Base-by-base conservation (phyloP, 2,113 vertebrate genomes). In the Columba janthina region DNA sequence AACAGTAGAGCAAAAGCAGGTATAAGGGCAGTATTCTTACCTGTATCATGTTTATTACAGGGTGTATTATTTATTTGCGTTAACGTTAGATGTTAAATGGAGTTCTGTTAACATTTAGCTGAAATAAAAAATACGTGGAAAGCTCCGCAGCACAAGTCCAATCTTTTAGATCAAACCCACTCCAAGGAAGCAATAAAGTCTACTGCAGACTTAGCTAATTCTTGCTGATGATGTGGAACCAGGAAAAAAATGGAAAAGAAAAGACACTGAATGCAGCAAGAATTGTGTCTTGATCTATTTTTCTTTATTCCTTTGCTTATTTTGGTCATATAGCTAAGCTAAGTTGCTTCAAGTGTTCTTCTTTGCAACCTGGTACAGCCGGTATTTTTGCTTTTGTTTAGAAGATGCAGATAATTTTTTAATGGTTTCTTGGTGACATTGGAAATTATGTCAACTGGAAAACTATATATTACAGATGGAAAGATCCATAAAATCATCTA, bases 401-500 rank as follows among this genome's bases (percentile, higher is more conserved):
- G 88, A 57, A 71, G 60, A 94, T 75, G 74, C 83, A 94, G 88
- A 88, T 94, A 64, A 58, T 75, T 64, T 38, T 69, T 92, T 84
- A 42, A 29, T 58, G 82, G 58, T 88, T 94, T 94, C 70, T 93
- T 85, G 65, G 57, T 89, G 51, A 50, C 38, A 22, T 75, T 79
- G 66, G 78, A 82, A 64, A 91, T 83, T 48, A 21, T 11, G 15
- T 77, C 46, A 56, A 4, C 26, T 51, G 28, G 50, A 89, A 85
- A 81, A 66, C 31, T n/a, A 5, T 26, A 44, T 5, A 5, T 57
- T 77, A 26, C 9, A 40, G 10, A 64, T 36, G 25, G 51, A 65
- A 65, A 54, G 29, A 48, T 46, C 50, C 13, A n/a, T 70, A 46
- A 75, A 85, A 50, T 67, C 9, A 6, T 56, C 14, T 83, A 1